Evolutionary conservation across 2,797 vertebrate species (phyloP).

Genomic region (Potorous gilbertii): DNA sequence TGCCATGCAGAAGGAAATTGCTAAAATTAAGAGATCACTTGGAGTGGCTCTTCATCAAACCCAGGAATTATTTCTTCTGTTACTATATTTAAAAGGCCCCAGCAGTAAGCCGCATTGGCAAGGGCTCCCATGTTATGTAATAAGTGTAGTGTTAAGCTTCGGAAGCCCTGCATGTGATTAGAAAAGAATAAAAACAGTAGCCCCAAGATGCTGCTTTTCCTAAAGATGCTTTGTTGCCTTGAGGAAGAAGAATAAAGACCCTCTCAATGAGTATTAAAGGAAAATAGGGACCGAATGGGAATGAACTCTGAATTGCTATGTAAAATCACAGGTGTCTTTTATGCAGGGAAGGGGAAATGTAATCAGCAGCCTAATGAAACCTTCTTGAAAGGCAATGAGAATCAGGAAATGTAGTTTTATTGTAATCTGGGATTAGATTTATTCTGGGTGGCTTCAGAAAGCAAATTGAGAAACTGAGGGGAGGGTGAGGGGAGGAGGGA

Average conservation of each 20-base stretch:
- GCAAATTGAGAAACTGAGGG: neutral
- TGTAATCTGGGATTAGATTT: neutral
- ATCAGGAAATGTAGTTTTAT: conserved; percentile 8
- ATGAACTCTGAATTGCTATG: conserved; percentile 40
- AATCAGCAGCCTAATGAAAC: conserved; percentile 28
- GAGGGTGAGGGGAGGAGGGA: neutral
- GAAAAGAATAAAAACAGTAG: conserved; percentile 47
- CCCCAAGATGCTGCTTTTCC: neutral
- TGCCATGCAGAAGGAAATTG: conserved; percentile 59
- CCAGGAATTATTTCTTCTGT: conserved; percentile 61
- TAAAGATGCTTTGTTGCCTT: conserved; percentile 12
- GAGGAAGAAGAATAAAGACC: neutral
- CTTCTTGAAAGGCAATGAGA: conserved; percentile 44
- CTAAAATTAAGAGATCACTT: conserved; percentile 69
- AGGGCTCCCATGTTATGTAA: conserved; percentile 57
- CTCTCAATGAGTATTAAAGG: conserved; percentile 38
- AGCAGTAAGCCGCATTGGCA: conserved; percentile 62
- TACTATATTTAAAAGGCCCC: conserved; percentile 66
- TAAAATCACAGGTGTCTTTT: conserved; percentile 8
- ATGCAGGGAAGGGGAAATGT: neutral
- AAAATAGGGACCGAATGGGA: neutral
- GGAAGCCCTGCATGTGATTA: conserved; percentile 1
- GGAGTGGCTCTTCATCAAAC: conserved; percentile 63
- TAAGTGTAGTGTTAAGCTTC: conserved; percentile 48
- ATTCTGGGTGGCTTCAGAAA: neutral